Evolutionary conservation across 2,797 vertebrate species (phyloP), one percentile per base, ranked within the genome.

Genomic region (Peromyscus aztecus): DNA sequence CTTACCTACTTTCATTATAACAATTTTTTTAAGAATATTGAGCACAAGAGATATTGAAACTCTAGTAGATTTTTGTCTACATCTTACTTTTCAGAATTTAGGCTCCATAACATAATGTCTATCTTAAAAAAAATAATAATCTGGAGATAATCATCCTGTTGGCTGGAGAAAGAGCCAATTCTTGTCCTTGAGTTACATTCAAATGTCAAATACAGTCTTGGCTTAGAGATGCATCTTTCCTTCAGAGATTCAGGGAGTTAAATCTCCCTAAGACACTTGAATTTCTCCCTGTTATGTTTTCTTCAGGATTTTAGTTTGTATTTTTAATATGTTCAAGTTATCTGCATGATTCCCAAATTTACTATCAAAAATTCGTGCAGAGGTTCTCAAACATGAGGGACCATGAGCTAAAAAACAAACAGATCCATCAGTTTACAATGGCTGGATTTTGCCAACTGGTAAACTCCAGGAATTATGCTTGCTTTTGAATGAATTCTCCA

Each of bases 401-500:
- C 63, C 59, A 81, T n/a, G 57, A 67, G 19, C 77, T 49, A 17
- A 78, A 91, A 91, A 87, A 29, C 23, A 91, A 73, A 57, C 8
- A 95, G 93, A 96, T 59, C 65, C 43, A 90, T 82, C 76, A 40
- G 34, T 82, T 95, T 76, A 83, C 76, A 91, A 29, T 83, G 83
- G 69, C 49, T 80, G 55, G 82, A 55, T 63, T 93, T 96, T 90
- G 73, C 82, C 75, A 82, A 67, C 67, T 94, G 76, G 55, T 85
- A 85, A 94, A 65, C 73, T 61, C 40, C 55, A 86, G 57, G 52
- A 97, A 89, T 85, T 96, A 37, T 65, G 52, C 81, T 73, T 78
- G n/a, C 24, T 85, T 97, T 96, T 96, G 43, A 97, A 84, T 34
- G 78, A 93, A 90, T 77, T 71, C 86, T 95, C 96, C 78, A 49